Evolutionary conservation across 2,888 invertebrate genomes (phyloP).

Genomic region (Zaprionus lineosus): DNA sequence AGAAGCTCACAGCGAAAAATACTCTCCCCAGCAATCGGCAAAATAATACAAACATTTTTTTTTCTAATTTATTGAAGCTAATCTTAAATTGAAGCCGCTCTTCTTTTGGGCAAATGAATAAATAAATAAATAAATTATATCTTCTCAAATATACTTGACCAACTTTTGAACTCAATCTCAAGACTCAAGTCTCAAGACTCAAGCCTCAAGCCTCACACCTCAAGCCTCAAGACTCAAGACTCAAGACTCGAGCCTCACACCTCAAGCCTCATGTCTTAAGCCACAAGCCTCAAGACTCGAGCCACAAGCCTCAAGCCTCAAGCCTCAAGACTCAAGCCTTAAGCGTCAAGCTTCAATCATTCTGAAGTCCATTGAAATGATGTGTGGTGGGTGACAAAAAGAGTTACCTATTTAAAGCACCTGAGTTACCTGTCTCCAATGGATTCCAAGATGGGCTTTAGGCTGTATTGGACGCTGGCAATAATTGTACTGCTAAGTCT

Average conservation of each 20-base stretch:
- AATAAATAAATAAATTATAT: constrained; percentile 52
- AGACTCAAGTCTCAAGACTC: no score
- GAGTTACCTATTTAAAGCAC: constrained; percentile 40
- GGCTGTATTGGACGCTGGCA: constrained; percentile 1
- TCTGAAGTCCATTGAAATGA: neutral
- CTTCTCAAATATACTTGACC: constrained; percentile 49
- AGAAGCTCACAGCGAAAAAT: neutral
- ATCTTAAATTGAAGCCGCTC: constrained; percentile 45
- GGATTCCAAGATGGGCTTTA: constrained; percentile 22
- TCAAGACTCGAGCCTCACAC: no score
- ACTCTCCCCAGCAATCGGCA: neutral
- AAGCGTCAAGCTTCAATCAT: constrained; percentile 1
- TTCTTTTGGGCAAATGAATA: constrained; percentile 33
- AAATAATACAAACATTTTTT: constrained; percentile 39
- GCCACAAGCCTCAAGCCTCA: no score
- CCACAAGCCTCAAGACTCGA: no score
- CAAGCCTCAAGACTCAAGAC: no score
- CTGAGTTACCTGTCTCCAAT: no score
- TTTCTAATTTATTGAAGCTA: constrained; percentile 64
- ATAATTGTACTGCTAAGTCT: constrained; percentile 11
- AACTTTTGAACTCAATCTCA: constrained; percentile 12
- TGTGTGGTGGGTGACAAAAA: constrained; percentile 3
- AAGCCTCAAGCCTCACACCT: no score
- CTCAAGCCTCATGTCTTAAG: no score
- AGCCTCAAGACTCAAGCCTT: no score